A percentile compares a stretch with the other conserved stretches of the same genome.
Conservation (phyloP, 2,113 vertebrate genomes). For the Mus pahari region DNA sequence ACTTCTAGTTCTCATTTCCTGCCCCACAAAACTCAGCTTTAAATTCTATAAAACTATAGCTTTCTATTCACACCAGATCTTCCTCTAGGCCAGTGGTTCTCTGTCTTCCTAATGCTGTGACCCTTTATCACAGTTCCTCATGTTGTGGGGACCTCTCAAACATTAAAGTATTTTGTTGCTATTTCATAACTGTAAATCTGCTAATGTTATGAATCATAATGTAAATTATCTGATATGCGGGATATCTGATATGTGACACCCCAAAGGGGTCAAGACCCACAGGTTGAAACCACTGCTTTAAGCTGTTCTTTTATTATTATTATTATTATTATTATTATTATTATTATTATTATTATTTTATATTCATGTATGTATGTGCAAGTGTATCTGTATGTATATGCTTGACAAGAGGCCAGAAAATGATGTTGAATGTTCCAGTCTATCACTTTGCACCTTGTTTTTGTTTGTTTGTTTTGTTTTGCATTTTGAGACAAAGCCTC, state of each 20-base stretch:
- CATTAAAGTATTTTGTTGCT: background rate
- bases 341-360: background rate
- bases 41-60: too few relatives aligned
- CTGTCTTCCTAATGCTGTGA: background rate
- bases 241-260: background rate
- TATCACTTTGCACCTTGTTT: background rate
- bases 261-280: background rate
- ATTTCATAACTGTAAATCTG: background rate
- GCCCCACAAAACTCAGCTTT: background rate
- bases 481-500: background rate
- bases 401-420: background rate
- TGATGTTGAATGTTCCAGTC: background rate
- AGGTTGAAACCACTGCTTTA: background rate
- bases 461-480: too few relatives aligned
- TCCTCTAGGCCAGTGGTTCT: background rate
- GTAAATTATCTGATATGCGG: background rate
- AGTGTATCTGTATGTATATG: background rate
- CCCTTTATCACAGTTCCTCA: background rate
- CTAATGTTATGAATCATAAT: background rate
- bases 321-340: too few relatives aligned
- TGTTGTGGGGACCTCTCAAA: background rate
- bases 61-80: background rate
- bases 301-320: too few relatives aligned
- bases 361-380: background rate
- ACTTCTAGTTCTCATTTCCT: background rate